Conservation (phyloP, 2,797 vertebrate species). For the Vultur gryphus region DNA sequence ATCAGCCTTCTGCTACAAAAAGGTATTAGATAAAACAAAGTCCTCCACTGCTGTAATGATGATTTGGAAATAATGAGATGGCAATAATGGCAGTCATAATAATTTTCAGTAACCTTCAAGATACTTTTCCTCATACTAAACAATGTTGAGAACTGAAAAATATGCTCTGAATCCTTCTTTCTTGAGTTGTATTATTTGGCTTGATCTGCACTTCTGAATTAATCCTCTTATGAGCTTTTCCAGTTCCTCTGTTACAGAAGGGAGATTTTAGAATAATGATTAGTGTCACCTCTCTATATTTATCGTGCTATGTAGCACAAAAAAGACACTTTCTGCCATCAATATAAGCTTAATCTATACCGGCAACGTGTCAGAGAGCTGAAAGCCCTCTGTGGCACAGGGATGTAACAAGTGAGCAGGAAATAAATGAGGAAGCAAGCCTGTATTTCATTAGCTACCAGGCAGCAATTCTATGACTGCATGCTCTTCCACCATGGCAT, state of each 20-base stretch:
- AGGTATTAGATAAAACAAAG: background rate
- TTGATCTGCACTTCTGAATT: background rate
- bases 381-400: background rate
- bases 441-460: background rate
- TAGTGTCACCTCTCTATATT: background rate
- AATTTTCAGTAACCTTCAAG: background rate
- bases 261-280: background rate
- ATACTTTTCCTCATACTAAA: background rate
- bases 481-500: background rate
- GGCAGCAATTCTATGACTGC: background rate
- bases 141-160: background rate
- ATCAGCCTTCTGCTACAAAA: background rate
- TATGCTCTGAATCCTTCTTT: background rate
- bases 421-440: background rate
- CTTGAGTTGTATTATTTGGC: background rate
- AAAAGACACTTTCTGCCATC: background rate
- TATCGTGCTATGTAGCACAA: background rate
- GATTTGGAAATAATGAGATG: background rate
- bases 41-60: background rate
- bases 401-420: background rate
- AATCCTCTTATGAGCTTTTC: background rate
- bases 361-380: background rate
- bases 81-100: background rate
- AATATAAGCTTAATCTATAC: background rate
- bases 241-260: background rate